Base-by-base conservation (phyloP, 2,797 vertebrate genomes). In the Bryconaethiops microstoma region DNA sequence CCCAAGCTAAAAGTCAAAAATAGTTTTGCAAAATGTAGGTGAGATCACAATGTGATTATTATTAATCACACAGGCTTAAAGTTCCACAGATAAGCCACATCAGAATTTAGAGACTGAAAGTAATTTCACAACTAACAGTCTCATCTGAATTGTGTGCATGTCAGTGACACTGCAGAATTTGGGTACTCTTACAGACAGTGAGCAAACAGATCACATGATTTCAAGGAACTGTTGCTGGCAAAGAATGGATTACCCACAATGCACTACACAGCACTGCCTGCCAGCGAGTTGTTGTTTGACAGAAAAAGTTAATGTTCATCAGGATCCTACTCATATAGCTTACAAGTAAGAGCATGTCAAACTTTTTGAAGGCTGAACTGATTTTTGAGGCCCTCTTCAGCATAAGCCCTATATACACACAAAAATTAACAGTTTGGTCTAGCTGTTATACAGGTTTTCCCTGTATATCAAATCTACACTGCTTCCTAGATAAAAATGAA, bases 161-260 rank as follows among this genome's bases (percentile, higher is more conserved):
- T 63, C 76, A 64, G 35, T 8, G 21, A n/a, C 72, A 13, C 29
- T 12, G 64, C 7, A 64, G 55, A 71, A 21, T 14, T 52, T 14
- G 29, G 35, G 45, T 52, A 17, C 70, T 59, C 7, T 39, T n/a
- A 29, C 13, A 35, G 14, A 1, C 14, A 21, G 21, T 59, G 5
- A 54, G 25, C 8, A 23, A 40, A 63, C 4, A 63, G 76, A 74
- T 86, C 88, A 88, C 85, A 82, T 89, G 87, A 82, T 67, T 88
- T 84, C 80, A 67, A 72, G 62, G 83, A 89, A 86, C 1, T 35
- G 35, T 16, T n/a, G 50, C 69, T 82, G 76, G 82, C 80, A 76
- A 5, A 17, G 19, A 81, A 14, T 7, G 1, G 10, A 35, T 17
- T 63, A 23, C 50, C 40, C 25, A 29, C 21, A 52, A 25, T 5